A percentile compares a stretch with the other conserved stretches of the same genome.
Conservation (phyloP, 2,797 vertebrate genomes). For the Poecilia velifera region DNA sequence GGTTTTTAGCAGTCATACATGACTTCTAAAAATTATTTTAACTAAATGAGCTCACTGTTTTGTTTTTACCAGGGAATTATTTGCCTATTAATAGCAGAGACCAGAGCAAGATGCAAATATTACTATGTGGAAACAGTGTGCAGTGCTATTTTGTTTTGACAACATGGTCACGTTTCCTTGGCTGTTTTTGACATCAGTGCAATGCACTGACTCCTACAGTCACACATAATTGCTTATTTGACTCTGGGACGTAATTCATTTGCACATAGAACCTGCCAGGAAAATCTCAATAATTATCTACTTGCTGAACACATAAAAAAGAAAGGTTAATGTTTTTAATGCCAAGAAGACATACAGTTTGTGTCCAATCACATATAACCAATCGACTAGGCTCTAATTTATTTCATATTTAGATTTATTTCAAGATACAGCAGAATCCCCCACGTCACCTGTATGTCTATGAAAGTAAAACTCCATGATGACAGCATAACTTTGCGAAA, state of each 20-base stretch:
- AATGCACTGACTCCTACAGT: background rate
- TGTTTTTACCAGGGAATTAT: background rate
- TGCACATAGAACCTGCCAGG: background rate
- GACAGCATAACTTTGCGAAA: too few species aligned
- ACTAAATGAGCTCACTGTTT: background rate
- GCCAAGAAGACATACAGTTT: background rate
- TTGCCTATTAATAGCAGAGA: background rate
- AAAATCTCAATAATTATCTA: background rate
- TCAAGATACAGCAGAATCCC: background rate
- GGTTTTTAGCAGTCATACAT: background rate
- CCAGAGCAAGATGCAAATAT: background rate
- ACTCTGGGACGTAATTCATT: background rate
- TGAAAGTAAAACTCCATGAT: background rate
- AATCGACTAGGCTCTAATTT: background rate
- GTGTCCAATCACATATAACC: too few species aligned
- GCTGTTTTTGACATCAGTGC: background rate
- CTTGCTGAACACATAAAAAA: background rate
- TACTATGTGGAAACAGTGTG: background rate
- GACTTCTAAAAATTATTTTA: background rate
- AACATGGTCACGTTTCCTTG: background rate
- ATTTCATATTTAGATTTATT: background rate
- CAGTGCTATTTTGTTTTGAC: background rate
- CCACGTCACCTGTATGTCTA: background rate
- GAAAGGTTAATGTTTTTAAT: background rate
- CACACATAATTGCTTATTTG: background rate